Evolutionary conservation across 2,888 invertebrate species (phyloP).

Genomic region (Ametastegia equiseti): DNA sequence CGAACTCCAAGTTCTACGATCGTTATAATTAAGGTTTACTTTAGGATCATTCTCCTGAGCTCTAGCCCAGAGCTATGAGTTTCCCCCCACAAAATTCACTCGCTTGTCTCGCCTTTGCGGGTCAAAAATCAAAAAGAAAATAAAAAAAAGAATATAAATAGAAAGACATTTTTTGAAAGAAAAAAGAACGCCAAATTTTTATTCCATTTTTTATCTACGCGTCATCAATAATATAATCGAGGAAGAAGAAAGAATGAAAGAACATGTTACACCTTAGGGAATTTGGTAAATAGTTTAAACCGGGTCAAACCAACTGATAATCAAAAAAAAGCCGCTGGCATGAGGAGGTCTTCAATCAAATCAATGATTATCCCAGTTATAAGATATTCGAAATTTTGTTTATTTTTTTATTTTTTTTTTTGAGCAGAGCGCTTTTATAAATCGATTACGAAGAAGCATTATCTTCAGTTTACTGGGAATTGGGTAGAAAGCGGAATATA

Average conservation of each 20-base stretch:
- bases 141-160: not conserved
- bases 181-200: not conserved
- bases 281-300: not conserved
- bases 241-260: too few species aligned
- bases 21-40: conserved; percentile 64
- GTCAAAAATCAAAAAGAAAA: not conserved
- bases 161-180: not conserved
- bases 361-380: conserved; percentile 36
- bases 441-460: conserved; percentile 43
- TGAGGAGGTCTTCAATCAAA: conserved; percentile 10
- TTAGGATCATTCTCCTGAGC: conserved; percentile 10
- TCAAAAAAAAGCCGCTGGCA: not conserved
- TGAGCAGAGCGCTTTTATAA: conserved; percentile 32
- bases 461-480: conserved; percentile 39
- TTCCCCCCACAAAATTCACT: conserved; percentile 1
- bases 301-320: conserved; percentile 5
- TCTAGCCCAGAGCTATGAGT: conserved; percentile 27
- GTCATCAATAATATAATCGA: too few species aligned
- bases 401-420: not conserved
- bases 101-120: not conserved
- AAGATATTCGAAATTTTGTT: conserved; percentile 31
- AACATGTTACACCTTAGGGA: not conserved
- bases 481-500: not conserved
- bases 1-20: conserved; percentile 56
- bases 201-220: not conserved